A percentile compares a stretch with the other conserved stretches of the same genome.
Evolutionary conservation across 2,113 vertebrate genomes (phyloP).

Genomic region (Microcebus ravelobensis): DNA sequence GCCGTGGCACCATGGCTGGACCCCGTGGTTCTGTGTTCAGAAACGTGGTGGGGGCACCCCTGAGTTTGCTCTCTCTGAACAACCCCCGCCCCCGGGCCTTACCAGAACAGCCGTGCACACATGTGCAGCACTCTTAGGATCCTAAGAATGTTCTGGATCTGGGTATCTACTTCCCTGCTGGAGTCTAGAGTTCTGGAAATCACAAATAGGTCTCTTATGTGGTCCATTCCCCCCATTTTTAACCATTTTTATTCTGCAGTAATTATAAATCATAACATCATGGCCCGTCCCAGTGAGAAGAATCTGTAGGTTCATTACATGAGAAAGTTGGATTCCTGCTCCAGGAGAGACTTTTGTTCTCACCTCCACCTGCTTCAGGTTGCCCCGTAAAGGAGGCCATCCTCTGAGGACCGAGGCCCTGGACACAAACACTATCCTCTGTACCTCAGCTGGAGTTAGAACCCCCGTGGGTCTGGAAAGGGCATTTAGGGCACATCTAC

Average conservation of each 20-base stretch:
- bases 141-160: no score
- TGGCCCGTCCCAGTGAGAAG: neutral
- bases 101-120: neutral
- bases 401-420: neutral
- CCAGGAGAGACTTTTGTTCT: neutral
- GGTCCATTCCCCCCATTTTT: neutral
- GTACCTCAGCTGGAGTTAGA: neutral
- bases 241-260: neutral
- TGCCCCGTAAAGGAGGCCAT: no score
- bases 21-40: constrained; percentile 71
- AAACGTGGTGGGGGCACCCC: neutral
- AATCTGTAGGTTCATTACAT: rapidly evolving
- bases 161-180: no score
- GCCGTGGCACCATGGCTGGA: constrained; percentile 54
- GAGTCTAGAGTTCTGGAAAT: neutral
- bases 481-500: neutral
- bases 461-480: neutral
- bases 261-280: neutral
- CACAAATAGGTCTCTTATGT: neutral
- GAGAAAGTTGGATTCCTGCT: neutral
- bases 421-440: neutral
- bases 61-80: neutral
- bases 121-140: rapidly evolving
- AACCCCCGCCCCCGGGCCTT: neutral
- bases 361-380: neutral